Evolutionary conservation across 2,113 vertebrate genomes (phyloP).

Genomic region (Alethe castanea): DNA sequence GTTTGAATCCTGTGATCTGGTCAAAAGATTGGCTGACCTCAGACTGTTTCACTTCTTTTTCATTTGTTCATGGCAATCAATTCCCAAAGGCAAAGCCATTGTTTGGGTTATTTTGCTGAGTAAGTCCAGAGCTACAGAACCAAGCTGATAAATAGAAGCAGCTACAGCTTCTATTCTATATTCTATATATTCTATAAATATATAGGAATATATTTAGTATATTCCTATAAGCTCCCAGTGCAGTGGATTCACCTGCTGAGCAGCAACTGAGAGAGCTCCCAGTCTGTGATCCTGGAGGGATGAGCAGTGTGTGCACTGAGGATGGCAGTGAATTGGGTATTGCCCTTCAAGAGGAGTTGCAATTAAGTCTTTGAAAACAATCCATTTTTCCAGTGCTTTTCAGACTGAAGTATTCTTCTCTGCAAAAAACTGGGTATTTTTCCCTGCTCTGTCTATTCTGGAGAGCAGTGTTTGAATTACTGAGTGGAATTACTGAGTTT

Average conservation of each 20-base stretch:
- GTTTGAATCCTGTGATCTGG: not conserved
- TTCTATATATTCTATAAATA: too few species aligned
- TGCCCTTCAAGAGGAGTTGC: not conserved
- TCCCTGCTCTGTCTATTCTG: not conserved
- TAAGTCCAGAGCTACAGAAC: not conserved
- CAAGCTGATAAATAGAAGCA: not conserved
- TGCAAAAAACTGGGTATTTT: not conserved
- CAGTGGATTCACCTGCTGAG: not conserved
- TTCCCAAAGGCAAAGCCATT: not conserved
- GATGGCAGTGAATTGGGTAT: not conserved
- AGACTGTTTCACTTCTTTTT: not conserved
- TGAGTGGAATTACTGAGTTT: not conserved
- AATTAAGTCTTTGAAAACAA: not conserved
- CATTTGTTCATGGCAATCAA: not conserved
- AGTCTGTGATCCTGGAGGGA: not conserved
- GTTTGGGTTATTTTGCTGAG: not conserved
- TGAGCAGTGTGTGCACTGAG: not conserved
- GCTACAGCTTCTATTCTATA: not conserved
- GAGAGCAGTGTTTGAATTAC: not conserved
- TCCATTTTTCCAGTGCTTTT: not conserved
- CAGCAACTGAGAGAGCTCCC: not conserved
- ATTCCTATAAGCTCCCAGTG: not conserved
- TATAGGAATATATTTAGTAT: not conserved
- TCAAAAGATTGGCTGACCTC: not conserved
- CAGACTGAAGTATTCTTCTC: not conserved